Percentiles rank a stretch among this genome's conserved stretches.
Evolutionary conservation across 2,113 vertebrate species (phyloP).

Genomic region (Plestiodon gilberti): DNA sequence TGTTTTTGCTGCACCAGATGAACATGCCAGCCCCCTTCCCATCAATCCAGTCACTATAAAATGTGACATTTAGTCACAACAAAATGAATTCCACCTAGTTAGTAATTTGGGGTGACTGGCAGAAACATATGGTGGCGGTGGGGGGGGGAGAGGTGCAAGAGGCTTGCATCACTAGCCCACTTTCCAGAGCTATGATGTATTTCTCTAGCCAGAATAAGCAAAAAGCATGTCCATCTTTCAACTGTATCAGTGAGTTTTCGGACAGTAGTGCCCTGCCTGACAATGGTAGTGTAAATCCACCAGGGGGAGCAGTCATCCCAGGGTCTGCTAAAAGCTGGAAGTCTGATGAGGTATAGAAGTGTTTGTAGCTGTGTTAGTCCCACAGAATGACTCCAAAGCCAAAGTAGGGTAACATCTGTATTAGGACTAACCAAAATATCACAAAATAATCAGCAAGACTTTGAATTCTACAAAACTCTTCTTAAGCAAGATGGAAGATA

Average conservation of each 20-base stretch:
- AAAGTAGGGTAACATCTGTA: too few relatives aligned
- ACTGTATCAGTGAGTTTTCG: not conserved
- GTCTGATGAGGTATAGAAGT: not conserved
- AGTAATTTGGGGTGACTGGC: not conserved
- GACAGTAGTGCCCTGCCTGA: not conserved
- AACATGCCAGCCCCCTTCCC: too few relatives aligned
- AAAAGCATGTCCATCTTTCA: not conserved
- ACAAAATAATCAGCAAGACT: too few relatives aligned
- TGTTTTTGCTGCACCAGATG: too few relatives aligned
- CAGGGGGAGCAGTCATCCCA: not conserved
- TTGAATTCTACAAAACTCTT: too few relatives aligned
- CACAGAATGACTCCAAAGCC: not conserved
- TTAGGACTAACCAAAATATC: too few relatives aligned
- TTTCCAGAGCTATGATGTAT: not conserved
- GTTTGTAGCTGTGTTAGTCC: not conserved
- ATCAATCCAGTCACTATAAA: not conserved
- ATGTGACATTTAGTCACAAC: too few relatives aligned
- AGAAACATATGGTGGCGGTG: not conserved
- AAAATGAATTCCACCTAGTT: not conserved
- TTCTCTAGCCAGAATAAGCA: not conserved
- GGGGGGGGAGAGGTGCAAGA: not conserved
- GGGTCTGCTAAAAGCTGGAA: not conserved
- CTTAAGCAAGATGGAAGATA: too few relatives aligned
- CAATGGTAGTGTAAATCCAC: not conserved
- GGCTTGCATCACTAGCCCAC: not conserved